Evolutionary conservation across 2,797 vertebrate species (phyloP), one percentile per base, ranked within the genome.

Genomic region (Scleropages formosus): DNA sequence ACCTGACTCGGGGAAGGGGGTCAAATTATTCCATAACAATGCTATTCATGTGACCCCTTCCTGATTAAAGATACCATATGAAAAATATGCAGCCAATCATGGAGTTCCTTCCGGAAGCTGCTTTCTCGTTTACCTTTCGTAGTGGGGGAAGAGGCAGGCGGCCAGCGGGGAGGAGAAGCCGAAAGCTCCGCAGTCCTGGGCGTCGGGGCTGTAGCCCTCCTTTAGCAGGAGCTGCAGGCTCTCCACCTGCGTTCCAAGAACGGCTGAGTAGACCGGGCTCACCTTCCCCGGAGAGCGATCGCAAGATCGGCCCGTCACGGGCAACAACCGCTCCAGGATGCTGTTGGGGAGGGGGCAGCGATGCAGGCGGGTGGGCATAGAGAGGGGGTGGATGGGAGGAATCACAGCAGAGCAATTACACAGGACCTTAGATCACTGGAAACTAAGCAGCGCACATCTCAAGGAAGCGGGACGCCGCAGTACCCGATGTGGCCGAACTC

Each of bases 211-310:
- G 66, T 91, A 99, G 24, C 94, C 95, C 51, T 87, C 86, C 10
- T 68, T 78, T 13, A 99, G 82, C 2, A 99, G 85, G 61, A 88
- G 66, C 71, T 90, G 90, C 75, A 95, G 72, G 78, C 93, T 93
- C 3, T 89, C 86, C 0, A 90, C 26, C 0, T 86, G 84, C 0
- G 82, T 79, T 9, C 87, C 87, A 39, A 93, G 92, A 1, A 98
- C 80, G 0, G 96, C 95, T 0, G 93, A 86, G 49, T 97, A 99
- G 24, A 98, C 86, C 0, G 97, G 96, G 85, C 96, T 99, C 81
- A 98, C 93, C 88, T 93, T 92, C 82, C 85, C 90, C 8, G 84
- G 73, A 0, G 80, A 87, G 13, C 24, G 86, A 85, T 93, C 94
- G 84, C 95, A 95, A 6, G 59, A 61, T 4, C 90, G 87, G 10